Evolutionary conservation across 2,888 invertebrate species (phyloP), one percentile per base, ranked within the genome.

Genomic region (Harpalus rufipes): DNA sequence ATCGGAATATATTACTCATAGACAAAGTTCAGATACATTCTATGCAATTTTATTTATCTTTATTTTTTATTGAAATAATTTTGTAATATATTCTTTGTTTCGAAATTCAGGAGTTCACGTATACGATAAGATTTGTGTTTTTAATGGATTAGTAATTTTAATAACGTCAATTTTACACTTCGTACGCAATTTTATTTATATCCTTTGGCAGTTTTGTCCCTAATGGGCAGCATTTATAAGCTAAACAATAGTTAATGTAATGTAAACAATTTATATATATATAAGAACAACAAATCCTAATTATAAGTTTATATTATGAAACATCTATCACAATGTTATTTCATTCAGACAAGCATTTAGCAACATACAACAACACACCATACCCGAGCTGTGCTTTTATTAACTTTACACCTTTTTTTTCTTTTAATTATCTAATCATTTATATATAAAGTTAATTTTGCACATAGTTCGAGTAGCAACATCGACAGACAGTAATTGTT

Each of bases 141-240:
- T 68, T 39, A 68, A 18, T 74, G 72, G 72, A 18, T 74, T 74
- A 18, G 44, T 74, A 74, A 74, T 44, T 74, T 18, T 41, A 74
- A 74, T 14, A 74, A 74, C 16, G 44, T 74, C 72, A 74, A 58
- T 16, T 16, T 78, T 14, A 78, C 78, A 78, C 56, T 58, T 56
- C 25, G 41, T 82, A 82, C 82, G 59, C 72, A 72, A 81, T 68
- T 58, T 51, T 72, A 61, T 82, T 82, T 72, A 82, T 82, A 74
- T 84, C 84, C 84, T 84, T 84, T 84, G 84, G 84, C 84, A 84
- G 84, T 84, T 74, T 68, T 59, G 56, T 84, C 84, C 84, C 84
- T 84, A 84, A 78, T 78, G 84, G 84, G 84, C 78, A 84, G 84
- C 84, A 78, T 63, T 32, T 84, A 84, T 78, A 84, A 78, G 76